Conservation (phyloP, 2,113 vertebrate genomes). For the Forbesichthys agassizii region DNA sequence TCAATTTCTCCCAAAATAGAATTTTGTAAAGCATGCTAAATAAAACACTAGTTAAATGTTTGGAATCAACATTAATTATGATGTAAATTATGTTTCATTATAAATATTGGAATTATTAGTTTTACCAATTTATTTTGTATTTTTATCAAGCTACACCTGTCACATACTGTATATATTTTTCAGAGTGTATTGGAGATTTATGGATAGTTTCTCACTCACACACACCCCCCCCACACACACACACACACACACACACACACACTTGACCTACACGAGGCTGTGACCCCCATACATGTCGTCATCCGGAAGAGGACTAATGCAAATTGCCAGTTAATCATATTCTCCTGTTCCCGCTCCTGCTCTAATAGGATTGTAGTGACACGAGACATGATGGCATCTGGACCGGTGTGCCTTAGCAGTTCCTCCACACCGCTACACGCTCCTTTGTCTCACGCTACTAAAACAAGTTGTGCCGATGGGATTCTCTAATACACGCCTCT, state of each 20-base stretch:
- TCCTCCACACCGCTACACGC: conserved; percentile 29
- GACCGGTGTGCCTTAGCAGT: conserved; percentile 42
- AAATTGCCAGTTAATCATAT: conserved; percentile 51
- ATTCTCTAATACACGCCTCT: conserved; percentile 41
- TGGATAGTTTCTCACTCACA: too few relatives aligned
- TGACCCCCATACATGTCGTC: conserved; percentile 31
- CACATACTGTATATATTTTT: too few relatives aligned
- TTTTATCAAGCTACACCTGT: too few relatives aligned
- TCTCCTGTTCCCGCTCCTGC: conserved; percentile 14
- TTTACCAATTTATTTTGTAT: too few relatives aligned
- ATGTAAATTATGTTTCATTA: too few relatives aligned
- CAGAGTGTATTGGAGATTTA: too few relatives aligned
- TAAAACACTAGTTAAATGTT: too few relatives aligned
- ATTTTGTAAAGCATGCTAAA: too few relatives aligned
- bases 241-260: background rate
- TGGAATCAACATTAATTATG: too few relatives aligned
- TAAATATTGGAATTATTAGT: too few relatives aligned
- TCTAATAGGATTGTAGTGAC: conserved; percentile 36
- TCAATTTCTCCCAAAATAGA: too few relatives aligned
- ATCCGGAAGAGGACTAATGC: conserved; percentile 29
- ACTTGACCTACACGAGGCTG: conserved; percentile 8
- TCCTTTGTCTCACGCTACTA: conserved; percentile 39
- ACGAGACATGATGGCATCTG: conserved; percentile 44
- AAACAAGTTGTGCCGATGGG: conserved; percentile 58
- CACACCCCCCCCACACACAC: background rate